A percentile compares a stretch with the other conserved stretches of the same genome.
These are phyloP conservation scores for Triplophysa siluroides DNA, from an alignment of 2,113 vertebrate species.

Conservation along the genomic window DNA sequence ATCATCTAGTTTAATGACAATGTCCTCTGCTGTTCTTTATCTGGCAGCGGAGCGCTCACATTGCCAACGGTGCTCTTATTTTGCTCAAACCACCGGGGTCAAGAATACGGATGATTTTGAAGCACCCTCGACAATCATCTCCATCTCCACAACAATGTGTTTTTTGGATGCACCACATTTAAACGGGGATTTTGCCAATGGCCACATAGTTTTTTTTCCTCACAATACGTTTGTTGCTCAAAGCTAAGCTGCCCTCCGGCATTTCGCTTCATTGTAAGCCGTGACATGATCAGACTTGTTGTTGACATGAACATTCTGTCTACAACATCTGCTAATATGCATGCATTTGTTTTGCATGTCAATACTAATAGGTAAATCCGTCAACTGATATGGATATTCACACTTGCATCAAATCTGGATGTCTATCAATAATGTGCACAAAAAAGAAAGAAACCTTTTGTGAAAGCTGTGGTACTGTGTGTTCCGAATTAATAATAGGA, in stretches of 20 bases:
- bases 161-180: not conserved
- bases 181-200: too few species aligned
- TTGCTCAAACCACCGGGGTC: not conserved
- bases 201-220: not conserved
- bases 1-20: not conserved
- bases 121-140: not conserved
- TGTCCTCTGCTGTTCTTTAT: not conserved
- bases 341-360: not conserved
- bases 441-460: too few species aligned
- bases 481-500: too few species aligned
- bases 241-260: not conserved
- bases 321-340: conserved; percentile 3
- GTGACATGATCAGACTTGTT: not conserved
- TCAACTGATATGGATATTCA: too few species aligned
- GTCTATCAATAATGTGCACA: too few species aligned
- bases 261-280: not conserved
- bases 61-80: not conserved
- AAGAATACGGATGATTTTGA: not conserved
- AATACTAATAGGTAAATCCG: not conserved
- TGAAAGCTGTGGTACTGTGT: too few species aligned
- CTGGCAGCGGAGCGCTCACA: not conserved
- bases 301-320: not conserved
- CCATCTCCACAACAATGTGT: not conserved
- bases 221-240: not conserved
- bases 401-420: too few species aligned